phyloP scores from a whole-genome alignment of 2,113 vertebrate species.

The Heterocephalus glaber region DNA sequence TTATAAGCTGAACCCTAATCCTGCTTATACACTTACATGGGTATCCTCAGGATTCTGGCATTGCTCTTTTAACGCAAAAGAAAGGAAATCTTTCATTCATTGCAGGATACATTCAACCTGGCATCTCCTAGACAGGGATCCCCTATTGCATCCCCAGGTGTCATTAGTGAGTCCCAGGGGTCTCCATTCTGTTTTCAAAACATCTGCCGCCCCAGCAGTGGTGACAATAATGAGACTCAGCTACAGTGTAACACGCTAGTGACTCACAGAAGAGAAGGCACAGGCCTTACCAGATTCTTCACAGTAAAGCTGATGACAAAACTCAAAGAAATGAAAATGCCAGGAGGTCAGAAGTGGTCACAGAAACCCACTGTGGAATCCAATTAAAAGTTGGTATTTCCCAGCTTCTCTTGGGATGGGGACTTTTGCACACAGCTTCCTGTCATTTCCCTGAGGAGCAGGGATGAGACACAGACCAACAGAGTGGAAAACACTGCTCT shows the following conservation, averaged over 20 bases:
- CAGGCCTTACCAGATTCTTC: neutral
- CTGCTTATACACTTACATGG: neutral
- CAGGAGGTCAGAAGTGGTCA: conserved; percentile 74
- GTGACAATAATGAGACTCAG: conserved; percentile 29
- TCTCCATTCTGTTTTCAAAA: neutral
- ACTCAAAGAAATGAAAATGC: conserved; percentile 42
- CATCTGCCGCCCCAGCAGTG: neutral
- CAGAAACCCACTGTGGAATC: conserved; percentile 54
- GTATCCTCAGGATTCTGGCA: neutral
- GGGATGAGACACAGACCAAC: conserved; percentile 16
- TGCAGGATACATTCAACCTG: neutral
- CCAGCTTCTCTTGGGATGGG: conserved; percentile 10
- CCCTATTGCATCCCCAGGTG: neutral
- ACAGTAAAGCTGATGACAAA: conserved; percentile 70
- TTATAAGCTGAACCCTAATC: neutral
- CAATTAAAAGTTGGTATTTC: conserved; percentile 60
- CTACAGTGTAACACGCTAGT: rapidly evolving
- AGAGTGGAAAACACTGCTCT: neutral
- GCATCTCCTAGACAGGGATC: neutral
- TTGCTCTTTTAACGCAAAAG: neutral
- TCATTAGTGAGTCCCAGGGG: conserved; percentile 33
- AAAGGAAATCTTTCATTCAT: neutral
- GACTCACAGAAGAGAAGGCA: neutral
- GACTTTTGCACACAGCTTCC: conserved; percentile 56
- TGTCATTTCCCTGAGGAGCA: conserved; percentile 34